phyloP scores from a whole-genome alignment of 2,113 vertebrate genomes.

The Pholis gunnellus region DNA sequence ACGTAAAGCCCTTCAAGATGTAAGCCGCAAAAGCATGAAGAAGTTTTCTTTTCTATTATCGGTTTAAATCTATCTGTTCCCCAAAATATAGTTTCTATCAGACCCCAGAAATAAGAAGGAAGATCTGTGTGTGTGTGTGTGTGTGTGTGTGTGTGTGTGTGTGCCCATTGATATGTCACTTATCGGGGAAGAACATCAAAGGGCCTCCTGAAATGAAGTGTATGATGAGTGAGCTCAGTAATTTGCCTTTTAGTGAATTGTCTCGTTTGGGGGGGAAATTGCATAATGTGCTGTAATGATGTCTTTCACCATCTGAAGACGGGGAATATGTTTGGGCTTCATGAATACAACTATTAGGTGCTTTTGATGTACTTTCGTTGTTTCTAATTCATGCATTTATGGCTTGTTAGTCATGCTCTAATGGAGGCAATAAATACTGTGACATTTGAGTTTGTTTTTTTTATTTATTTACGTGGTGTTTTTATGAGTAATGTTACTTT shows the following conservation, averaged over 20 bases:
- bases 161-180: not conserved
- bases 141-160: not conserved
- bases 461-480: not conserved
- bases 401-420: conserved; percentile 25
- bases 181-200: conserved; percentile 62
- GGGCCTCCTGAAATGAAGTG: conserved; percentile 24
- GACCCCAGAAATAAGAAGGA: not conserved
- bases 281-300: conserved; percentile 45
- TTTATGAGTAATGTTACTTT: not conserved
- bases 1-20: not conserved
- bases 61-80: conserved; percentile 11
- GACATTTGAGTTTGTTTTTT: conserved; percentile 23
- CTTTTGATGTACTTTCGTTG: conserved; percentile 53
- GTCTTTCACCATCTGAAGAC: conserved; percentile 27
- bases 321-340: not conserved
- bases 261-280: conserved; percentile 49
- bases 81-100: conserved; percentile 7
- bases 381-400: conserved; percentile 24
- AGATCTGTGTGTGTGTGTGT: not conserved
- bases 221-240: conserved; percentile 35
- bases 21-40: not conserved
- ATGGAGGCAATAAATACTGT: conserved; percentile 15
- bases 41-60: conserved; percentile 9
- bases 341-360: conserved; percentile 18
- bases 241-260: conserved; percentile 48